Evolutionary conservation across 1,140 invertebrate species (phyloP).

Genomic region (Nomia melanderi): DNA sequence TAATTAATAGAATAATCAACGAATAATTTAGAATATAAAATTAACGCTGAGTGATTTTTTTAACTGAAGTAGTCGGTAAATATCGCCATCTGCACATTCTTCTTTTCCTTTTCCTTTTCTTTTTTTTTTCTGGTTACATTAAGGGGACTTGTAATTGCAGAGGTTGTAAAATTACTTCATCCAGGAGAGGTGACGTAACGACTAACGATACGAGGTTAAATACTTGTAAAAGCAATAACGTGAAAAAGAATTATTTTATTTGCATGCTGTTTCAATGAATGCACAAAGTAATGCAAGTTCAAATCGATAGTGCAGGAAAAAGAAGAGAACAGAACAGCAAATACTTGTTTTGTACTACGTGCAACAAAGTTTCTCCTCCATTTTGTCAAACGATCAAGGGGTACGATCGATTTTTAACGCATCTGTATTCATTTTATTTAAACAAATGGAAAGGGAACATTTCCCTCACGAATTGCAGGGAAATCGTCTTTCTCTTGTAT

Average conservation of each 20-base stretch:
- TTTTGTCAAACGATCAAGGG: conserved; percentile 58
- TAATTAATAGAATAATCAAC: conserved; percentile 2
- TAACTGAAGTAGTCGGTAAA: background rate
- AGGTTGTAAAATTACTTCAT: conserved; percentile 4
- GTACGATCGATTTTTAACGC: conserved; percentile 45
- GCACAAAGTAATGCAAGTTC: background rate
- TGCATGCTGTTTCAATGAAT: background rate
- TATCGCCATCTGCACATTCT: background rate
- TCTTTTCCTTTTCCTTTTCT: too few species aligned
- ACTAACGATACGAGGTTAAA: background rate
- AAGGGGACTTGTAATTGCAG: background rate
- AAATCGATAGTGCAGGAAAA: background rate
- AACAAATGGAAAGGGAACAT: conserved; percentile 34
- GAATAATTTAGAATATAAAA: conserved; percentile 35
- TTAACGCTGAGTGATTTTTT: background rate
- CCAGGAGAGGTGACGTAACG: background rate
- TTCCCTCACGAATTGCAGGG: conserved; percentile 37
- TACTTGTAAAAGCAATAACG: conserved; percentile 26
- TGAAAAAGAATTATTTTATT: background rate
- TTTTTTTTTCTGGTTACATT: background rate
- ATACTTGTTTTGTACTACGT: background rate
- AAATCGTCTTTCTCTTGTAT: conserved; percentile 3
- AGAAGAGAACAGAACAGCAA: background rate
- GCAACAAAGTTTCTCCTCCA: conserved; percentile 67
- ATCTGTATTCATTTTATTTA: conserved; percentile 32